These are phyloP conservation scores for Pleuronectes platessa DNA, from an alignment of 2,113 vertebrate genomes.

Conservation along the genomic window DNA sequence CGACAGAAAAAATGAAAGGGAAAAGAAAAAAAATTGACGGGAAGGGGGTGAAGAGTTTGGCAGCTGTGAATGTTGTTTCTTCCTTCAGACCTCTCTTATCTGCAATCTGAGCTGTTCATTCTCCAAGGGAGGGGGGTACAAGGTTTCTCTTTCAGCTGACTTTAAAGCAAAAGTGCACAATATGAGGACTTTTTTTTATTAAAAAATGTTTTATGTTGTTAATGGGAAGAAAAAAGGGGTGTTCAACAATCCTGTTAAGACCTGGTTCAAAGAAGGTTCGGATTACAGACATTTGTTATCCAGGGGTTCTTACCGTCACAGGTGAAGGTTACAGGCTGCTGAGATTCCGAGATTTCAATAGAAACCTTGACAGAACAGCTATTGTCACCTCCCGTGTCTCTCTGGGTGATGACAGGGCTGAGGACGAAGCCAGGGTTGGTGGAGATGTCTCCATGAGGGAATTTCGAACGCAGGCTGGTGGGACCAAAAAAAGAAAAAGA, in stretches of 20 bases:
- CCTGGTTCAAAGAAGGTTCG: not conserved
- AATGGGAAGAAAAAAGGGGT: not conserved
- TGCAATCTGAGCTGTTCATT: conserved; percentile 43
- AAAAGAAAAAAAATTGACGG: conserved; percentile 14
- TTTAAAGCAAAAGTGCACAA: not conserved
- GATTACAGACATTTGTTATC: not conserved
- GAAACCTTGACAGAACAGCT: conserved; percentile 96
- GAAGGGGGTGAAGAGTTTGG: conserved; percentile 46
- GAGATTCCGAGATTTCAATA: conserved; percentile 95
- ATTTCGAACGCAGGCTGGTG: conserved; percentile 88
- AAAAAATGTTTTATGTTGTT: not conserved
- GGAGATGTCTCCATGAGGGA: conserved; percentile 78
- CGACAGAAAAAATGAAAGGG: conserved; percentile 39
- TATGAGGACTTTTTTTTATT: not conserved
- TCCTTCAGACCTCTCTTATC: conserved; percentile 52
- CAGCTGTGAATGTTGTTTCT: conserved; percentile 54
- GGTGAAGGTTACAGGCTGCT: conserved; percentile 96
- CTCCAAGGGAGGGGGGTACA: conserved; percentile 39
- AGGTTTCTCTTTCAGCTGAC: conserved; percentile 5
- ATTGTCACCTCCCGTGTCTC: conserved; percentile 85
- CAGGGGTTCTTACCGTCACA: conserved; percentile 89
- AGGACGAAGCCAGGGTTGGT: conserved; percentile 94
- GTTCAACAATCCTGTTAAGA: not conserved
- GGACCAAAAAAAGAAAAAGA: not conserved
- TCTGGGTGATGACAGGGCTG: conserved; percentile 91